These are phyloP conservation scores for Rafetus swinhoei DNA, from an alignment of 2,113 vertebrate genomes.

Conservation along the genomic window DNA sequence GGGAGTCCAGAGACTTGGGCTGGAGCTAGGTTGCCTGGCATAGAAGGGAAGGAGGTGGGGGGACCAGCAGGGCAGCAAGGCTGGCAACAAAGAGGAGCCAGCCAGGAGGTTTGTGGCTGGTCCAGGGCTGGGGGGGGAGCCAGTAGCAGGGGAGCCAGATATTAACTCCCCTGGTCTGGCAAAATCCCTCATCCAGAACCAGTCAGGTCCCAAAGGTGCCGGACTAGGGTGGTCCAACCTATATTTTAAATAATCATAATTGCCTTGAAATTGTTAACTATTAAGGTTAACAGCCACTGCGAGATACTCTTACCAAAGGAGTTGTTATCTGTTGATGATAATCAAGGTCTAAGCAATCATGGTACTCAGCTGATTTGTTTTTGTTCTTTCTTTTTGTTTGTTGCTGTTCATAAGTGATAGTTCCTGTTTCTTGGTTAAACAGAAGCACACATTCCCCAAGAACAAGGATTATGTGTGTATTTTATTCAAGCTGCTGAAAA, in stretches of 20 bases:
- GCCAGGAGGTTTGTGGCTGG: too few species aligned
- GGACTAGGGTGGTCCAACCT: too few species aligned
- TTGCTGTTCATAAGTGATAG: not conserved
- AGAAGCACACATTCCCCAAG: not conserved
- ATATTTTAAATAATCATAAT: constrained; percentile 57
- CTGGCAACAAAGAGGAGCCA: too few species aligned
- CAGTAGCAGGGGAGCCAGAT: too few species aligned
- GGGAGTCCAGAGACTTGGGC: too few species aligned
- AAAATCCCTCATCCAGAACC: too few species aligned
- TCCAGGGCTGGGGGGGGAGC: too few species aligned
- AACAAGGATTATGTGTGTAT: not conserved
- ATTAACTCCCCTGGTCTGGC: too few species aligned
- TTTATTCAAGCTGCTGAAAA: not conserved
- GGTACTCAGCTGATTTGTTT: constrained; percentile 15
- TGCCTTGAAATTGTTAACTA: constrained; percentile 55
- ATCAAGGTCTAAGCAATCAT: constrained; percentile 31
- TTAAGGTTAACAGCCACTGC: constrained; percentile 48
- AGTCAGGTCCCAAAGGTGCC: too few species aligned
- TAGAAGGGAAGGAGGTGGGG: too few species aligned
- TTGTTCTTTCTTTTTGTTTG: not conserved
- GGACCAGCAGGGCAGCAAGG: too few species aligned
- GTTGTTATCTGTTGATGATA: constrained; percentile 27
- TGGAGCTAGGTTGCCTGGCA: too few species aligned
- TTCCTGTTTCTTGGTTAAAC: not conserved
- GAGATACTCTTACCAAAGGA: constrained; percentile 31